Conservation (phyloP, 2,113 vertebrate genomes). For the Chloropsis cyanopogon region DNA sequence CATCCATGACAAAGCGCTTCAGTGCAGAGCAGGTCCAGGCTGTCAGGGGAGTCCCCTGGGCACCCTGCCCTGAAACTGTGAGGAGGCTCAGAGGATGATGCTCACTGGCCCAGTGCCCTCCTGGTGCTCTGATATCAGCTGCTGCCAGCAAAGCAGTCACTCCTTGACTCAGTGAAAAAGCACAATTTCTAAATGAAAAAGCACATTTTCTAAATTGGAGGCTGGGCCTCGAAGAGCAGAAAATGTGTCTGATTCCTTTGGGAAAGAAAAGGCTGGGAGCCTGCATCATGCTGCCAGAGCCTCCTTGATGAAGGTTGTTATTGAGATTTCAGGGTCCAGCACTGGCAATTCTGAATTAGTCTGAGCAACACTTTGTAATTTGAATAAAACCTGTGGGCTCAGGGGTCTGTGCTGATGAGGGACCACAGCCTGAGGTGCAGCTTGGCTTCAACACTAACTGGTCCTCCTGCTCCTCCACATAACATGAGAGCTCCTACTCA, state of each 20-base stretch:
- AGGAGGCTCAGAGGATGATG: not conserved
- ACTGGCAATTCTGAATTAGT: not conserved
- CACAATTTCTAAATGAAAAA: not conserved
- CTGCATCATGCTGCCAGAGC: not conserved
- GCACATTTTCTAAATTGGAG: not conserved
- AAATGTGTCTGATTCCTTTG: not conserved
- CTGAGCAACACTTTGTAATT: not conserved
- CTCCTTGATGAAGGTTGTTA: not conserved
- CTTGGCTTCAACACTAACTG: not conserved
- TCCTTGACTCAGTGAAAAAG: not conserved
- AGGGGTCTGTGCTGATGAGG: not conserved
- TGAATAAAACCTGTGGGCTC: not conserved
- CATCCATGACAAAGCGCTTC: not conserved
- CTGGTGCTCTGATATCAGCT: not conserved
- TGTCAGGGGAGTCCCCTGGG: not conserved
- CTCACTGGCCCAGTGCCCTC: not conserved
- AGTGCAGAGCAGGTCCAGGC: not conserved
- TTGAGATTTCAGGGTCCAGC: not conserved
- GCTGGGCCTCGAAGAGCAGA: not conserved
- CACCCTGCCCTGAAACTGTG: not conserved
- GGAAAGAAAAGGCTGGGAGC: not conserved
- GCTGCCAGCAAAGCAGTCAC: not conserved
- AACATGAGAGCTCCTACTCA: not conserved
- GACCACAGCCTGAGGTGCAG: not conserved
- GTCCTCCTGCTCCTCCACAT: not conserved